Evolutionary conservation across 2,888 invertebrate genomes (phyloP).

Genomic region (Coleophora deauratella): DNA sequence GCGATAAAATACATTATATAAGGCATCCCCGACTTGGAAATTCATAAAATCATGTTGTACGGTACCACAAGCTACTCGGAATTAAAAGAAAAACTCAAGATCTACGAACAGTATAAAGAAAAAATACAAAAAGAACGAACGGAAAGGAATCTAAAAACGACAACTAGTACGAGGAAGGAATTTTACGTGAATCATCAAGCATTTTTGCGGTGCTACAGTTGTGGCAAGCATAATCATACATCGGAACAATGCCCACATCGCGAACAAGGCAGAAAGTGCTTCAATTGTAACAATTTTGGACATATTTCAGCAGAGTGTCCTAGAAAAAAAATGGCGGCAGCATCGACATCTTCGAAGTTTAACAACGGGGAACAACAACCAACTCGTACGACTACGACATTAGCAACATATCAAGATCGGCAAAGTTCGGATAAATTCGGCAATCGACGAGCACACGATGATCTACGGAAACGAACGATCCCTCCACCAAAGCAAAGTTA

Average conservation of each 20-base stretch:
- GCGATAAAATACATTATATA: neutral
- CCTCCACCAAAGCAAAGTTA: too few relatives aligned
- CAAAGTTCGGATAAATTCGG: neutral
- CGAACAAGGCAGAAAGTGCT: neutral
- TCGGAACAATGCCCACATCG: neutral
- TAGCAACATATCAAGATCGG: neutral
- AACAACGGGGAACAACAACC: too few relatives aligned
- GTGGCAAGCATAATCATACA: neutral
- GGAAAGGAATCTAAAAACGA: neutral
- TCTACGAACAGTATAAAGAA: neutral
- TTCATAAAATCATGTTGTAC: neutral
- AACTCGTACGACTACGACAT: neutral
- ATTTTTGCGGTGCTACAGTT: neutral
- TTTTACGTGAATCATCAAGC: too few relatives aligned
- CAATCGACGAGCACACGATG: too few relatives aligned
- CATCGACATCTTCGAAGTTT: too few relatives aligned
- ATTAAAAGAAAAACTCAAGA: too few relatives aligned
- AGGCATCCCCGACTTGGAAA: neutral
- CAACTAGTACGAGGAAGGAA: neutral
- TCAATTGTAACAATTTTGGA: too few relatives aligned
- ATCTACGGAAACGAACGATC: too few relatives aligned
- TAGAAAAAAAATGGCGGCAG: neutral
- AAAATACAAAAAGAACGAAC: neutral
- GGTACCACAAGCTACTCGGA: neutral
- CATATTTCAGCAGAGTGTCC: neutral